Base-by-base conservation (phyloP, 2,888 invertebrate genomes). In the Macropis europaea region DNA sequence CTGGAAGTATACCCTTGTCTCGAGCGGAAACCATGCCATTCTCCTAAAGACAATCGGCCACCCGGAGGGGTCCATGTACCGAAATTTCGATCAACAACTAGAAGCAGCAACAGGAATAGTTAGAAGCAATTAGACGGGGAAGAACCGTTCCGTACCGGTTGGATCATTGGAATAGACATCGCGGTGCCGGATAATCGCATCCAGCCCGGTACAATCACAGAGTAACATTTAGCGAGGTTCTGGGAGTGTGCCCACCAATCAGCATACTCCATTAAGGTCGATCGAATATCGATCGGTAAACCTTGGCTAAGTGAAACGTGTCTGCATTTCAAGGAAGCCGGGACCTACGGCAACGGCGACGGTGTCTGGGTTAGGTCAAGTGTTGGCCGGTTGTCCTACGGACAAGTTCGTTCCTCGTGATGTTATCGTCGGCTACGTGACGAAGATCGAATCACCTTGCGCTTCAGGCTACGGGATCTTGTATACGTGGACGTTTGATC, bases 371-470 rank as follows among this genome's bases (percentile, higher is more conserved):
- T 32, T 66, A 70, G 79, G 68, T 79, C 74, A 71, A 77, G 77
- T 67, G 60, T 53, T 67, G 54, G 54, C 57, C 60, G 19, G 59
- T 50, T 52, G 57, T 59, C 43, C 54, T 60, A 43, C 54, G 59
- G 24, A 40, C 9, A 42, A 59, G 38, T 62, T 66, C 74, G 77
- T 78, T 59, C 79, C 67, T 71, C 77, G 72, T 47, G 77, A 67
- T 63, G 79, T 72, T 81, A 81, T 82, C 63, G 67, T 67, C 61
- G 62, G 61, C 73, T 68, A 73, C 79, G 82, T 80, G 80, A 81
- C 74, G 81, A 74, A 80, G 83, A 82, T 82, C 66, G 72, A 68
- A 80, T 81, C 83, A 80, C n/a, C n/a, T n/a, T n/a, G n/a, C n/a
- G n/a, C 61, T 56, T 77, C 71, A 54, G 53, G 38, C 19, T 66